phyloP scores from a whole-genome alignment of 2,797 vertebrate genomes.

The Gymnopithys bicolor region DNA sequence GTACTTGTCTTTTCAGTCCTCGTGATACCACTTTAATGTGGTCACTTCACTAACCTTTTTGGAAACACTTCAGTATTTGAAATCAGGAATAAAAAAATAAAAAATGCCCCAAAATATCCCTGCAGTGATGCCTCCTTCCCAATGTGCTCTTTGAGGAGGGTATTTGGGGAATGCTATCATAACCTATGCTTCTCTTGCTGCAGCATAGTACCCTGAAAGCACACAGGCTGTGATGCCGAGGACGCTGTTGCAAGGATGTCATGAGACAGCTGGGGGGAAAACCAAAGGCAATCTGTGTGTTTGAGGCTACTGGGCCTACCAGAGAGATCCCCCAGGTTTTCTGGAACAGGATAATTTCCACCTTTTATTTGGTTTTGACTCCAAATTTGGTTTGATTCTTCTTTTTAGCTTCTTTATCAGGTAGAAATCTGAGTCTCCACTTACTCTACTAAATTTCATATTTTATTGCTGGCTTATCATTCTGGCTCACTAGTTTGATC shows the following conservation, averaged over 20 bases:
- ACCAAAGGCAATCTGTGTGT: neutral
- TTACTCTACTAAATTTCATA: neutral
- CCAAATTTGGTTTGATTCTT: neutral
- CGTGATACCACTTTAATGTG: neutral
- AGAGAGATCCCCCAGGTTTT: neutral
- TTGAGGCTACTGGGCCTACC: neutral
- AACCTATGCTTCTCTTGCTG: neutral
- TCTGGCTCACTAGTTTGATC: neutral
- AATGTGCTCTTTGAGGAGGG: neutral
- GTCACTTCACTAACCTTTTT: neutral
- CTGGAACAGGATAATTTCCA: neutral
- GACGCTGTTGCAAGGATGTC: neutral
- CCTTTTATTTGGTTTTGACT: neutral
- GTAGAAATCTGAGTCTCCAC: neutral
- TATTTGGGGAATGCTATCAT: neutral
- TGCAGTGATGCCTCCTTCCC: neutral
- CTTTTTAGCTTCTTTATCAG: neutral
- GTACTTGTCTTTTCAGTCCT: neutral
- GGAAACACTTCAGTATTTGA: neutral
- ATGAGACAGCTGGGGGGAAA: neutral
- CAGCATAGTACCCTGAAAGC: neutral
- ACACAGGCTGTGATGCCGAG: accelerated
- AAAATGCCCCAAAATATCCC: neutral
- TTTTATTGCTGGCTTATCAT: neutral
- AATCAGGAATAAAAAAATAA: neutral